Base-by-base conservation (phyloP, 1,140 invertebrate genomes). In the Ips typographus region DNA sequence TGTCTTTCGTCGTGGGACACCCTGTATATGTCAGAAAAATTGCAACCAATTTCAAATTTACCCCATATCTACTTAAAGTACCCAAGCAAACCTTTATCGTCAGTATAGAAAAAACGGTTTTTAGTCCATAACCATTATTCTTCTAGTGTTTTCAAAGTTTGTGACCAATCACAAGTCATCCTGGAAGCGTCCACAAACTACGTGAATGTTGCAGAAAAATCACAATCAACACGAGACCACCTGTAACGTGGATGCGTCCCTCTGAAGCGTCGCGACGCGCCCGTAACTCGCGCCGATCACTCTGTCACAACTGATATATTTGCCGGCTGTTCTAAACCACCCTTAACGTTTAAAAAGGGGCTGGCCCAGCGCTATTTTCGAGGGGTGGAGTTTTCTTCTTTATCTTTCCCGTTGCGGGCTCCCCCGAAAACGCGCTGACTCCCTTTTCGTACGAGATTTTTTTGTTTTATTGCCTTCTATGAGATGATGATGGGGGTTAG, bases 361-460 rank as follows among this genome's bases (percentile, higher is more conserved):
- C 70, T 67, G 74, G 71, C 68, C 74, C 71, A 70, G 43, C 66
- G 65, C 63, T 65, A 64, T 73, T 74, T 69, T 64, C 58, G 55
- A 77, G 74, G 75, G 75, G 75, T 74, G 74, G 75, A 72, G 72
- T 75, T 74, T 77, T 75, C 74, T 77, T 75, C 73, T 73, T 74
- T 74, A 63, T 70, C 63, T 65, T 66, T 71, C 61, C 56, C 47
- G 41, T 56, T n/a, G 40, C 49, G 8, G 36, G 7, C 40, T 40
- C 6, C 44, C 44, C 22, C 44, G 7, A 3, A 22, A 22, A 49
- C 44, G 44, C 52, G 64, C 56, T 36, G 65, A 68, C 56, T 68
- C 57, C 47, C 65, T 59, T 59, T 68, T 67, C 65, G 39, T 68
- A 22, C 51, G 42, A 69, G 22, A 22, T 22, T 22, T 62, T 69